Percentiles rank a stretch among this genome's conserved stretches.
Conservation (phyloP, 2,888 invertebrate genomes). For the Biston betularia region DNA sequence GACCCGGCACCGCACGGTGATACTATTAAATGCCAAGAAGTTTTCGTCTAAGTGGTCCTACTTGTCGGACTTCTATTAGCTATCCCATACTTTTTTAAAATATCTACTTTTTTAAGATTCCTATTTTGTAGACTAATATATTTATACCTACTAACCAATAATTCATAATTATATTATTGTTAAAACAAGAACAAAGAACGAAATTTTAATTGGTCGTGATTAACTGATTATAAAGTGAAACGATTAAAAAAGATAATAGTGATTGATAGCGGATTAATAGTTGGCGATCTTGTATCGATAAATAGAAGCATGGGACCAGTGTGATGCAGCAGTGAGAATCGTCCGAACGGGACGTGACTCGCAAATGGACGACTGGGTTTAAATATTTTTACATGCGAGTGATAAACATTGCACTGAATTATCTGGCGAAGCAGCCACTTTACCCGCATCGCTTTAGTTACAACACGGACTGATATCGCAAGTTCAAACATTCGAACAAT, state of each 20-base stretch:
- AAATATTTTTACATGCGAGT: conserved; percentile 13
- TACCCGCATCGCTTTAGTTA: conserved; percentile 49
- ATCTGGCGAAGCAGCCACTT: conserved; percentile 33
- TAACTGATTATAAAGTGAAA: conserved; percentile 26
- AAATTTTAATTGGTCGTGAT: conserved; percentile 6
- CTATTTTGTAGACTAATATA: too few relatives aligned
- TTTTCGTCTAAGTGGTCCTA: too few relatives aligned
- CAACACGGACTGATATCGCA: conserved; percentile 43
- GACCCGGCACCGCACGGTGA: too few relatives aligned
- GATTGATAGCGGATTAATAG: conserved; percentile 49
- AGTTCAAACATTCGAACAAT: conserved; percentile 50
- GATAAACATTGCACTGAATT: conserved; percentile 36
- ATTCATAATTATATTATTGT: too few relatives aligned
- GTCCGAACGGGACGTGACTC: conserved; percentile 6
- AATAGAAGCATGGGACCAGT: conserved; percentile 5
- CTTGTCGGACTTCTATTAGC: too few relatives aligned
- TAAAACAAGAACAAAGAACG: too few relatives aligned
- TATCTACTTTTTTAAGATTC: too few relatives aligned
- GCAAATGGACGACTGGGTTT: neutral
- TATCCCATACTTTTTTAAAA: too few relatives aligned
- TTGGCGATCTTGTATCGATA: conserved; percentile 30
- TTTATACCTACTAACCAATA: too few relatives aligned
- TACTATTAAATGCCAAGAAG: too few relatives aligned
- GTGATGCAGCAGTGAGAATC: conserved; percentile 13
- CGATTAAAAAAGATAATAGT: conserved; percentile 34